Evolutionary conservation across 2,888 invertebrate genomes (phyloP).

Genomic region (Lasioglossum malachurum): DNA sequence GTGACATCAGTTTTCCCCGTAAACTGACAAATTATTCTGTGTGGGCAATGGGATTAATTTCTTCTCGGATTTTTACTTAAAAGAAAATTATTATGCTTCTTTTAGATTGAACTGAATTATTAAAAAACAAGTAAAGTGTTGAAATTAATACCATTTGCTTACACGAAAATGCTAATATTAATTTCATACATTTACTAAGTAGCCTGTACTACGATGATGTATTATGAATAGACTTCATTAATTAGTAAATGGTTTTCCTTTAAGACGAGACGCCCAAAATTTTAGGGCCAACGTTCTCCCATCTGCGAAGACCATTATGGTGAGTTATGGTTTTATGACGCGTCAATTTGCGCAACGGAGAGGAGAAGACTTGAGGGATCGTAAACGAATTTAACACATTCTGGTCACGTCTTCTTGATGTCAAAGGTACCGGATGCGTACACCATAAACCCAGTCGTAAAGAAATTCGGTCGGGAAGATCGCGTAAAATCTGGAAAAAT

Average conservation of each 20-base stretch:
- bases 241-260: not conserved
- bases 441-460: not conserved
- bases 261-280: not conserved
- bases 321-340: not conserved
- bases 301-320: not conserved
- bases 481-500: not conserved
- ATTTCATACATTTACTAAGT: too few species aligned
- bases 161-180: too few species aligned
- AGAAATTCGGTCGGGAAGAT: not conserved
- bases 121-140: not conserved
- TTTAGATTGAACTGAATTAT: not conserved
- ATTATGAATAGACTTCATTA: not conserved
- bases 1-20: too few species aligned
- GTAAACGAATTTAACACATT: not conserved
- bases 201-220: too few species aligned
- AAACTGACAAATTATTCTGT: not conserved
- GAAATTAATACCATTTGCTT: too few species aligned
- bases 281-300: not conserved
- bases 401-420: not conserved
- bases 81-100: too few species aligned
- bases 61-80: too few species aligned
- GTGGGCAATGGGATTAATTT: too few species aligned
- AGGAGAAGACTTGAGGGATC: not conserved
- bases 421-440: not conserved
- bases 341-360: not conserved